Evolutionary conservation across 2,113 vertebrate species (phyloP), one percentile per base, ranked within the genome.

Genomic region (Eretmochelys imbricata): DNA sequence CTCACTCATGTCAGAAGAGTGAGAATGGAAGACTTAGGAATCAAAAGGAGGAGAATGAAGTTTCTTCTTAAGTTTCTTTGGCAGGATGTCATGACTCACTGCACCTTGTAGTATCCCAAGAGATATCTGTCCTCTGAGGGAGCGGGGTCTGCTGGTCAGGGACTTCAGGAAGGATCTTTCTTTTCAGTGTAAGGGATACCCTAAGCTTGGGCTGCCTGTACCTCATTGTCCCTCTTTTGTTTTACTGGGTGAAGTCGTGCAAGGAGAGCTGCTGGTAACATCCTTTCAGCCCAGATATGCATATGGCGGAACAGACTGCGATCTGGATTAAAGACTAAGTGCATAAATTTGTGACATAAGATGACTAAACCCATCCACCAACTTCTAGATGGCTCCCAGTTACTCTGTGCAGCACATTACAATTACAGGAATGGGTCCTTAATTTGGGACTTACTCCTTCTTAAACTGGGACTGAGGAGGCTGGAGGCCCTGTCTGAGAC

Each of bases 311-410:
- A 24, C 72, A 42, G 55, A 54, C 38, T 72, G 85, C 53, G 2
- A 42, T 25, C 0, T 0, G n/a, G 17, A 38, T 22, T 75, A n/a
- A 75, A 42, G 69, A 62, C 13, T 62, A 13, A n/a, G 31, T 2
- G 31, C 35, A 35, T 19, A n/a, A 65, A 69, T n/a, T 69, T 69
- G 62, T 69, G 31, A n/a, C 35, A 69, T 7, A 69, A 3, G 62
- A 69, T 35, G 62, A 69, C 16, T 69, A 69, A 69, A 69, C 35
- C 35, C 62, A 69, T n/a, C 62, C 14, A 69, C 62, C 62, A 69
- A 35, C 35, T 19, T n/a, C 35, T 17, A n/a, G 62, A 19, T 69
- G 62, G 62, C 16, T 69, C 62, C 8, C 35, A 9, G 35, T 69
- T 69, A n/a, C 31, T 8, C 62, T 17, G 6, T 16, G 62, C 12